Evolutionary conservation across 1,140 invertebrate species (phyloP).

Genomic region (Conus betulinus): DNA sequence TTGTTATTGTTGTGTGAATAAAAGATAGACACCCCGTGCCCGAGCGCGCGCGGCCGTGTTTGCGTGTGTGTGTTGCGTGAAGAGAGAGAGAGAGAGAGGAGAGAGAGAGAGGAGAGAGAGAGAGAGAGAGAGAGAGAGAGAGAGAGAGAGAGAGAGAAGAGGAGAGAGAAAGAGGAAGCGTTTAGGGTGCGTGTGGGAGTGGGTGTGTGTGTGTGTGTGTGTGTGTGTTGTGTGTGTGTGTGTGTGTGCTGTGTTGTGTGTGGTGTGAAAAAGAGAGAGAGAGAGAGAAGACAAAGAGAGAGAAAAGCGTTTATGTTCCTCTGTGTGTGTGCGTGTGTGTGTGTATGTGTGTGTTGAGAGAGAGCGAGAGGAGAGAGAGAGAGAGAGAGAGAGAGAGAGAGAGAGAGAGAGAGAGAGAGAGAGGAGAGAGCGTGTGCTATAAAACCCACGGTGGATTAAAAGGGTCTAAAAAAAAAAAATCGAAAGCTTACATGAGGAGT

Average conservation of each 20-base stretch:
- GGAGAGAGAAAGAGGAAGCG: background rate
- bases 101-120: background rate
- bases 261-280: background rate
- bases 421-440: no score
- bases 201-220: background rate
- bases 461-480: no score
- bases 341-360: no score
- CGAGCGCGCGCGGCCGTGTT: no score
- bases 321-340: no score
- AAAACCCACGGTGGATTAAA: no score
- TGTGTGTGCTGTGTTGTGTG: background rate
- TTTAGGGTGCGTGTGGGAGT: background rate
- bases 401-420: no score
- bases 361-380: no score
- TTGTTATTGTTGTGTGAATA: conserved; percentile 8
- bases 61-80: no score
- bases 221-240: background rate
- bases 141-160: background rate
- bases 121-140: conserved; percentile 1
- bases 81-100: background rate
- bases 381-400: no score
- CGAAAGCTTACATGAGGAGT: no score
- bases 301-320: no score
- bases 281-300: background rate
- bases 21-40: background rate